Base-by-base conservation (phyloP, 2,888 invertebrate species). In the Microplitis manilae region DNA sequence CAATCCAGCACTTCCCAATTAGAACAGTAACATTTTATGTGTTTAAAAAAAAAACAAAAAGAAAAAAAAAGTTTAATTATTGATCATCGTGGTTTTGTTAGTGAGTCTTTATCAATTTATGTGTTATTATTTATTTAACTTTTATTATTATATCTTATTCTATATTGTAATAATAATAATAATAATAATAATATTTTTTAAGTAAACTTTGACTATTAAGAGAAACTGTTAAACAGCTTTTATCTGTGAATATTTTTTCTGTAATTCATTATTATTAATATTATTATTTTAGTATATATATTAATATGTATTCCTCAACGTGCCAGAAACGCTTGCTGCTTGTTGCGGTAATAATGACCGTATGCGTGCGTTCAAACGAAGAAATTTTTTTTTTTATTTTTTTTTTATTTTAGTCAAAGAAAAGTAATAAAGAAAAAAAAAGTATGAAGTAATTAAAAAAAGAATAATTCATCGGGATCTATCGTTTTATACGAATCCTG, bases 21-120 rank as follows among this genome's bases (percentile, higher is more conserved):
- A 64, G 77, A 77, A 6, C 74, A 70, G 62, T 77, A 70, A 50
- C 62, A 61, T 67, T 73, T 50, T 40, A 15, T 41, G 60, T 50
- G 5, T 15, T 17, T 4, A 30, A 30, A 30, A 30, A 30, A 30
- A 30, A 30, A 30, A 30, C 0, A 30, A 30, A 30, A 30, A 30
- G 0, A 30, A 30, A 30, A 39, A 50, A 59, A 8, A 15, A 68
- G 50, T 38, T 61, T 13, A 50, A 40, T 64, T 50, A 64, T 39
- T 68, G 30, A 68, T 69, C 39, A 40, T 41, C 15, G 40, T 59
- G 70, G 60, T 70, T 70, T 70, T 70, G 38, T 59, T 70, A 15
- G 60, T 50, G 50, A 8, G 50, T 50, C 30, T 30, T 50, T 50
- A 50, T 50, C 50, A 50, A 50, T 50, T 50, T 50, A 50, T 50